Percentiles rank a stretch among this genome's conserved stretches.
Evolutionary conservation across 2,113 vertebrate species (phyloP).

Genomic region (Ptychochromis oligacanthus): DNA sequence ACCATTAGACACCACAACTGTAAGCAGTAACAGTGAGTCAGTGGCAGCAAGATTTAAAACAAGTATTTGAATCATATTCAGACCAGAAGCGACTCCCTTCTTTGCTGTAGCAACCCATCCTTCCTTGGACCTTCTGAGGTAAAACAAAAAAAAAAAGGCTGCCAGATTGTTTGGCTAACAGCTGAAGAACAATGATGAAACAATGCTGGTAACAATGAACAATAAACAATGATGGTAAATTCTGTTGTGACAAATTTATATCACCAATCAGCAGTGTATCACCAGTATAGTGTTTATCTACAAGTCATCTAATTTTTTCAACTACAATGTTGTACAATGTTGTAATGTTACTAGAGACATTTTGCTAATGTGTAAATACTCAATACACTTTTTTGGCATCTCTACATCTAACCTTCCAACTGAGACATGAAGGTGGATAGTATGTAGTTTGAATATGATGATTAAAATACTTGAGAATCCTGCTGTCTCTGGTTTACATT

Average conservation of each 20-base stretch:
- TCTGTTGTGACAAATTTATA: background rate
- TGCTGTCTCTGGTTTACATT: too few species aligned
- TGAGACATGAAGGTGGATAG: too few species aligned
- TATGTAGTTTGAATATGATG: too few species aligned
- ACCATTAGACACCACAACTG: too few species aligned
- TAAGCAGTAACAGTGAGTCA: background rate
- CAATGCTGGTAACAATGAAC: too few species aligned
- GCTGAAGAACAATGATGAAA: background rate
- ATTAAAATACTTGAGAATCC: too few species aligned
- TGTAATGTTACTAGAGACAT: background rate
- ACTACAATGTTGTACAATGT: accelerated
- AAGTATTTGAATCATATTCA: background rate
- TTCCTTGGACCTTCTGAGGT: background rate
- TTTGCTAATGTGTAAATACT: background rate
- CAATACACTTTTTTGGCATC: background rate
- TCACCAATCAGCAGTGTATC: background rate
- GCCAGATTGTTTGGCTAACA: background rate
- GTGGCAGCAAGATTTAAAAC: background rate
- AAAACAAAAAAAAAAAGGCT: background rate
- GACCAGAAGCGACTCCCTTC: background rate
- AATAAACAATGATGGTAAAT: too few species aligned
- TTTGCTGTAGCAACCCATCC: background rate
- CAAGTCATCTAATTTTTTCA: background rate
- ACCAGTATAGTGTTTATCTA: background rate
- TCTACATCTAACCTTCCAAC: background rate